Evolutionary conservation across 2,113 vertebrate species (phyloP), one percentile per base, ranked within the genome.

Genomic region (Mesoclemmys tuberculata): DNA sequence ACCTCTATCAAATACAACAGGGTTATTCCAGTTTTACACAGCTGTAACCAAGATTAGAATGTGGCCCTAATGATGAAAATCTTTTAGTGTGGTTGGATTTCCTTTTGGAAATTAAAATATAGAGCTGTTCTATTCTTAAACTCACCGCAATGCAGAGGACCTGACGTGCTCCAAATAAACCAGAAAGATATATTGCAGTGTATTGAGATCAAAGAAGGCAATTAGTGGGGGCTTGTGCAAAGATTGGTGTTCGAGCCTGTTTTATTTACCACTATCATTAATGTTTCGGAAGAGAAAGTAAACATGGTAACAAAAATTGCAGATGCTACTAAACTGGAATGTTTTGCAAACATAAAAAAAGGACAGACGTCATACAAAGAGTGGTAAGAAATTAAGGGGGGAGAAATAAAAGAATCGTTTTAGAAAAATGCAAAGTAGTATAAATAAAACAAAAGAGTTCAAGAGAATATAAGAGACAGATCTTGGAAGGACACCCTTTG

Each of bases 241-340:
- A 90, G 92, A 58, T 16, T 90, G 19, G 71, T 95, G 94, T 85
- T 95, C 93, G 2, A 77, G 26, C 41, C 26, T 13, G 26, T 46
- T 46, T 44, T 77, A 77, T 77, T 81, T 88, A 87, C 9, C 19
- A 71, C 89, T 87, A 44, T 35, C 92, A 94, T 96, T 29, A 95
- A 96, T 95, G 94, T 95, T 88, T 85, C 48, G 46, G 80, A 95
- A 41, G 10, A 93, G 61, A 35, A 71, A 38, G 87, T 85, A 94
- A 96, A 96, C 89, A 92, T 54, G 79, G 90, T 96, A 96, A 96
- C 95, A 95, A 96, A 97, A 94, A 71, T 90, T 94, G 90, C 87
- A 96, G 87, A 96, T 96, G 93, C 85, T 97, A 49, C 87, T 94
- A 86, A 97, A 97, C 88, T 92, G 92, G 90, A 51, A 97, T 95